Evolutionary conservation across 1,140 invertebrate species (phyloP), one percentile per base, ranked within the genome.

Genomic region (Pectinophora gossypiella): DNA sequence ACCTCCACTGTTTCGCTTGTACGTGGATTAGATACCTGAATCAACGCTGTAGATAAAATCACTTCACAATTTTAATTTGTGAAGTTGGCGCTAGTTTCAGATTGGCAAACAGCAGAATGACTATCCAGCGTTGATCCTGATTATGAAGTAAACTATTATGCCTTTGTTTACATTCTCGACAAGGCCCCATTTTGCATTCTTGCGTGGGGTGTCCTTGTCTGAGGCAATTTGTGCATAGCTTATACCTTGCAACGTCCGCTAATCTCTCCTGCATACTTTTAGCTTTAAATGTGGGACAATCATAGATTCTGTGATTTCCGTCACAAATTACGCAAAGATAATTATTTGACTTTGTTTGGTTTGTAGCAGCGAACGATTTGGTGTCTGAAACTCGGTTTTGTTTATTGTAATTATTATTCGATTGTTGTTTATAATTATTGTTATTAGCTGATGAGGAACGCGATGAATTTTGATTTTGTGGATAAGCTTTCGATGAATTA

Each of bases 101-200:
- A n/a, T n/a, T 5, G 13, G 4, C 4, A 4, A 4, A n/a, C 36
- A 10, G 7, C 36, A n/a, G 13, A 10, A n/a, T 38, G 7, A 15
- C 9, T 15, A 15, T 15, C 9, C 36, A 9, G 36, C 5, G 9
- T 9, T 20, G 3, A 12, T 6, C 21, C 6, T 15, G 5, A 9
- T 43, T 18, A n/a, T 45, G 50, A 10, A 52, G 27, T 13, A 52
- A 43, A 15, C 15, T 52, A 13, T 52, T 52, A 15, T 52, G 50
- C 18, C 23, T 44, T 13, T 20, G 20, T 18, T 52, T 52, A 19
- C 50, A 52, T 10, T 52, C 50, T 3, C 50, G 50, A 13, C 50
- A 52, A n/a, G 50, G 50, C 27, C 50, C 50, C 19, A 44, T 20
- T 2, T 42, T 40, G 19, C 50, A 52, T 1, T 45, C 50, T 15